These are phyloP conservation scores for Amblyraja radiata DNA, from an alignment of 2,797 vertebrate genomes.

Conservation along the genomic window DNA sequence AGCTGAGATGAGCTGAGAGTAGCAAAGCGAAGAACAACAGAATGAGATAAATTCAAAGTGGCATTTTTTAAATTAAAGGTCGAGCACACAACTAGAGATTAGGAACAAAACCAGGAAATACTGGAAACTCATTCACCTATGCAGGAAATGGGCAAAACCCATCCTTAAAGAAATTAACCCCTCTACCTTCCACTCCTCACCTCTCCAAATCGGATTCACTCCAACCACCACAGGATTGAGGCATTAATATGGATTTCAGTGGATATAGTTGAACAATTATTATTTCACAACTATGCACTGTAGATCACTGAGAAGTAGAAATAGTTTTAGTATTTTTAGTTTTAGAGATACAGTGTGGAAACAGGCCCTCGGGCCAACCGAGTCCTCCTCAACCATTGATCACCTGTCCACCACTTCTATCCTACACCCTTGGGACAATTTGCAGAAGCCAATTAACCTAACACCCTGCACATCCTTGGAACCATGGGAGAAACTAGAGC, in stretches of 20 bases:
- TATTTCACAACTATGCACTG: neutral
- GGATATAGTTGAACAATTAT: neutral
- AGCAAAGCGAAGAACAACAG: neutral
- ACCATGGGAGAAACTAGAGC: no score
- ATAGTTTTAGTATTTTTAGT: no score
- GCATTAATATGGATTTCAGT: neutral
- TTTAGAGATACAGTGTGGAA: no score
- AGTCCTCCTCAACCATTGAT: no score
- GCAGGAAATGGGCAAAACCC: neutral
- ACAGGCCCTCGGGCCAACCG: no score
- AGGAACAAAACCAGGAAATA: neutral
- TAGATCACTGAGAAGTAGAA: neutral
- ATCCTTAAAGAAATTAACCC: neutral
- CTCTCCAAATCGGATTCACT: neutral
- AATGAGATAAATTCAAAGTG: neutral
- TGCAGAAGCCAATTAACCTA: no score
- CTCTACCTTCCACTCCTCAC: no score
- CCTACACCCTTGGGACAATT: no score
- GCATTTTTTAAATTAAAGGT: no score
- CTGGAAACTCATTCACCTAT: neutral
- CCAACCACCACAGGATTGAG: neutral
- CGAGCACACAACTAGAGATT: no score
- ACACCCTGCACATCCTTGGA: no score
- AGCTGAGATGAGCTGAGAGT: neutral
- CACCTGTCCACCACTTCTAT: no score